Base-by-base conservation (phyloP, 2,113 vertebrate genomes). In the Lamprologus speciosus region DNA sequence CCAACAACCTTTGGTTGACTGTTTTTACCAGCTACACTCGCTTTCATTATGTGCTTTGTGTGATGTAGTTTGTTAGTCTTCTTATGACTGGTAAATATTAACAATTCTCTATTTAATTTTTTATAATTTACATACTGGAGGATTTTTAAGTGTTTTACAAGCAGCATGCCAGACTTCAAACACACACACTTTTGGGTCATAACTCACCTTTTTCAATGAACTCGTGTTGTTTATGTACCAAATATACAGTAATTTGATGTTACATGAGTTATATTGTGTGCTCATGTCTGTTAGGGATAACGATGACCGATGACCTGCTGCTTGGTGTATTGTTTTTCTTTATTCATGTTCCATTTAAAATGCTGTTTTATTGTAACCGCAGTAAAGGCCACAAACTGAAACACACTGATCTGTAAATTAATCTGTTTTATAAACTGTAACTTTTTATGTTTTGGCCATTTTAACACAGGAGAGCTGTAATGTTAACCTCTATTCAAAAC, bases 161-260 rank as follows among this genome's bases (percentile, higher is more conserved):
- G 12, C 5, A 23, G n/a, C 7, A 23, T 42, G n/a, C 2, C 65
- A 70, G 0, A 42, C 57, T 19, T 70, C 35, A 70, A 70, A 42
- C 21, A 26, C 37, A 13, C 11, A 70, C 37, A 70, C 2, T 70
- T 42, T 16, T 40, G n/a, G 2, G 12, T 42, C 0, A 70, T 42
- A 42, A 42, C 65, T 26, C 31, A 5, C 8, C 65, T 23, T 70
- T 70, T 70, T 42, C 12, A 40, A 3, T 9, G 35, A 40, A 42
- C 65, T 73, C 2, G 2, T 73, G 37, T 26, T 73, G 37, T 73
- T 73, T 73, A 16, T 17, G 8, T 23, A 9, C 8, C n/a, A 45
- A 45, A 70, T 23, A 42, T 73, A 16, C 21, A 26, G 21, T 7
- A 2, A 73, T 42, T 42, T 42, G n/a, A 40, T 14, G 65, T 40